Evolutionary conservation across 1,140 invertebrate genomes (phyloP).

Genomic region (Drosophila sproati): DNA sequence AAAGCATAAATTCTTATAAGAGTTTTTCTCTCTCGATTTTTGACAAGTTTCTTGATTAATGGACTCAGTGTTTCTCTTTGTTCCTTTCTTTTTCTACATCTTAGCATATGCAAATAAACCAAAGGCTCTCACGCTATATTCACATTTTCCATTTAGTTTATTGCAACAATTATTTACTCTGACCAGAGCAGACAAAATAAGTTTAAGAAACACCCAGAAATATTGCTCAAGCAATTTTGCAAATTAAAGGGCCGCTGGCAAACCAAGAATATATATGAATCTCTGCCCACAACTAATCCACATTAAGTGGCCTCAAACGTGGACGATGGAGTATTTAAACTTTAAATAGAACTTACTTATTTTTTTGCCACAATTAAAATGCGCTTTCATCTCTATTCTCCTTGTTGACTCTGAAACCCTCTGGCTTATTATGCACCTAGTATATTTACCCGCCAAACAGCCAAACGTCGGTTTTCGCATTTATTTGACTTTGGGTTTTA

Average conservation of each 20-base stretch:
- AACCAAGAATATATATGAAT: slow-evolving; percentile 4
- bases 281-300: slow-evolving; percentile 20
- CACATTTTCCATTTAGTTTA: slow-evolving; percentile 58
- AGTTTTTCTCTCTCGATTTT: slow-evolving; percentile 11
- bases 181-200: neutral
- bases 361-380: slow-evolving; percentile 46
- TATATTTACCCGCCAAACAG: neutral
- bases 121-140: neutral
- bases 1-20: slow-evolving; percentile 52
- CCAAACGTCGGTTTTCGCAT: slow-evolving; percentile 3
- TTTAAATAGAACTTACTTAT: slow-evolving; percentile 14
- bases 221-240: slow-evolving; percentile 27
- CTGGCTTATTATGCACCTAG: slow-evolving; percentile 1
- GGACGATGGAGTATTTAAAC: slow-evolving; percentile 16
- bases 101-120: slow-evolving; percentile 38
- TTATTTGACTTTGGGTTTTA: slow-evolving; percentile 28
- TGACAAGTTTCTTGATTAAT: slow-evolving; percentile 26
- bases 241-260: slow-evolving; percentile 33
- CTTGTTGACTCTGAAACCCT: slow-evolving; percentile 14
- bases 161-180: slow-evolving; percentile 50
- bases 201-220: slow-evolving; percentile 9
- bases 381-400: slow-evolving; percentile 47
- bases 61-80: neutral
- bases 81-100: neutral
- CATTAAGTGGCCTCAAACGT: slow-evolving; percentile 8